Percentiles rank a stretch among this genome's conserved stretches.
Conservation (phyloP, 37 sponge, comb jelly and placozoan genomes). For the Mnemiopsis leidyi region DNA sequence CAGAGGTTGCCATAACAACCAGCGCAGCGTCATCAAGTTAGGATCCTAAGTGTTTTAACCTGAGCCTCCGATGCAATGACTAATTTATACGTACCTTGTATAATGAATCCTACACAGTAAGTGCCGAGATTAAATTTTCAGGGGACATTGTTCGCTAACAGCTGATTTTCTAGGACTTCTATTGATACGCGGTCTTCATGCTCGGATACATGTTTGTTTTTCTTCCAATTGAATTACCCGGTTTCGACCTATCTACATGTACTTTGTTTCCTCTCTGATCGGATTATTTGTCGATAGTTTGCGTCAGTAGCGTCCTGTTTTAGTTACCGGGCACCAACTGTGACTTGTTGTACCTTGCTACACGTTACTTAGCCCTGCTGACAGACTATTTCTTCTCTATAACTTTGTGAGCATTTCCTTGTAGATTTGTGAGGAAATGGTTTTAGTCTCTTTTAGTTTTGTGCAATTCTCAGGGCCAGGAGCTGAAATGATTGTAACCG, state of each 20-base stretch:
- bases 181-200: too few species aligned
- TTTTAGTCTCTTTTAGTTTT: too few species aligned
- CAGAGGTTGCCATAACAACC: neutral
- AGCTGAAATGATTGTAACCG: too few species aligned
- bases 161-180: too few species aligned
- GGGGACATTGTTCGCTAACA: too few species aligned
- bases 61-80: neutral
- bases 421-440: too few species aligned
- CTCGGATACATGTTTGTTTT: too few species aligned
- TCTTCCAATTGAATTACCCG: neutral
- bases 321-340: neutral
- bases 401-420: too few species aligned
- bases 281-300: neutral
- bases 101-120: neutral
- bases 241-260: neutral
- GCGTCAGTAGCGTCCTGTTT: neutral
- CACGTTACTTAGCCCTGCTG: too few species aligned
- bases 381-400: too few species aligned
- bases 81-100: neutral
- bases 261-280: neutral
- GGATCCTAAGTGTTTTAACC: neutral
- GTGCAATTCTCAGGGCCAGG: too few species aligned
- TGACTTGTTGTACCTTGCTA: neutral
- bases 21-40: neutral
- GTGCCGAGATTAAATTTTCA: too few species aligned